Conservation (phyloP, 2,797 vertebrate genomes). For the Meda fulgida region DNA sequence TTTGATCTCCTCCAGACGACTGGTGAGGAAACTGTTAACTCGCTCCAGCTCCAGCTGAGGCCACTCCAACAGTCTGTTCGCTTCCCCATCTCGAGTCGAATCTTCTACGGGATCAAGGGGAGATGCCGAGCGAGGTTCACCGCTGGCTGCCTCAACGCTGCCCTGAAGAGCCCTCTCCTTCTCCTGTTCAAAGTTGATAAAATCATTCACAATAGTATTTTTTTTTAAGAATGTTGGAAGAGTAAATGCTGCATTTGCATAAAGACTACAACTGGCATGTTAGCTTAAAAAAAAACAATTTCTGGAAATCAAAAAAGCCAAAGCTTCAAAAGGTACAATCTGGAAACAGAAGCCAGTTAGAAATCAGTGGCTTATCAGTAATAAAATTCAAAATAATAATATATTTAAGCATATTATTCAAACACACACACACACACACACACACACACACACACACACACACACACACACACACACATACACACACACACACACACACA, state of each 20-base stretch:
- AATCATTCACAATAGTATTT: constrained; percentile 4
- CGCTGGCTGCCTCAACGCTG: constrained; percentile 68
- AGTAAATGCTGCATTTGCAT: neutral
- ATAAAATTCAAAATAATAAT: neutral
- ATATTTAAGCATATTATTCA: neutral
- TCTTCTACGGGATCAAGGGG: constrained; percentile 71
- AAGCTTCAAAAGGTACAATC: neutral
- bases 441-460: no score
- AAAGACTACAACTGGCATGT: neutral
- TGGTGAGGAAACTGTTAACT: constrained; percentile 97
- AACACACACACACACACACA: no score
- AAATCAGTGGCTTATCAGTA: neutral
- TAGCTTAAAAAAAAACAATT: constrained; percentile 15
- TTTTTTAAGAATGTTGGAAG: neutral
- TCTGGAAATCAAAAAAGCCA: constrained; percentile 18
- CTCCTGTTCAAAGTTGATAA: constrained; percentile 70
- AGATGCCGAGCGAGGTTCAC: constrained; percentile 70
- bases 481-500: no score
- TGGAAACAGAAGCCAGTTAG: neutral
- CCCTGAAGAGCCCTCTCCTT: constrained; percentile 90
- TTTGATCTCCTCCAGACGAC: constrained; percentile 96
- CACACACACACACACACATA: no score
- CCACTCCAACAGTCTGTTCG: constrained; percentile 88
- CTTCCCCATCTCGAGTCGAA: constrained; percentile 72
- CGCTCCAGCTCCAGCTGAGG: constrained; percentile 93